A percentile compares a stretch with the other conserved stretches of the same genome.
phyloP scores from a whole-genome alignment of 1,140 invertebrate genomes.

The Rhagoletis zephyria region DNA sequence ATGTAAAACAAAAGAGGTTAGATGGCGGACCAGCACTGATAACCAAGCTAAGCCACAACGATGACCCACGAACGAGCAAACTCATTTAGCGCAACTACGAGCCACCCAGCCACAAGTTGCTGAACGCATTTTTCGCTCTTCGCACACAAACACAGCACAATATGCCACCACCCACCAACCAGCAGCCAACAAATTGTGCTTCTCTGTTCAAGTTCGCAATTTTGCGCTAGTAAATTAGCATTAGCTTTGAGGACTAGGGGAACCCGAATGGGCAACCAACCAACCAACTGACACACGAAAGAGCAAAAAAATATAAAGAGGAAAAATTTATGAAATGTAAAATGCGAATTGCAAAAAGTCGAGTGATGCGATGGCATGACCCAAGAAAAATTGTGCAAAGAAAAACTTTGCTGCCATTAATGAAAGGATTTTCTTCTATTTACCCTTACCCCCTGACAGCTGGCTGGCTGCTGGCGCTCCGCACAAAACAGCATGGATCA shows the following conservation, averaged over 20 bases:
- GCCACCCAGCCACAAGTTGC: too few species aligned
- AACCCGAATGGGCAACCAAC: background rate
- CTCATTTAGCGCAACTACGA: too few species aligned
- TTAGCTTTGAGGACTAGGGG: background rate
- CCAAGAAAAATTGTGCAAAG: background rate
- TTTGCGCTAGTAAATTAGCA: conserved; percentile 30
- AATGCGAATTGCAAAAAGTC: background rate
- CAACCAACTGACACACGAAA: background rate
- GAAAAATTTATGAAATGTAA: conserved; percentile 25
- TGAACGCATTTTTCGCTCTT: too few species aligned
- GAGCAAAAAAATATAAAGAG: background rate
- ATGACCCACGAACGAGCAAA: too few species aligned
- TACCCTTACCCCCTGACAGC: conserved; percentile 56
- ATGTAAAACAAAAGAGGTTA: too few species aligned
- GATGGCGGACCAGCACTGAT: too few species aligned
- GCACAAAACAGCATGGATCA: background rate
- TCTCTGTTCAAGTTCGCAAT: background rate
- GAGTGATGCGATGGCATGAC: background rate
- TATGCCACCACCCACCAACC: background rate
- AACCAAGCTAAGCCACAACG: too few species aligned
- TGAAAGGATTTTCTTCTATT: conserved; percentile 66
- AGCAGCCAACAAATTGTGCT: background rate
- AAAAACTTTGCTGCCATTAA: conserved; percentile 61
- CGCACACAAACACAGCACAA: too few species aligned
- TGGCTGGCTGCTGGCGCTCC: background rate